A percentile compares a stretch with the other conserved stretches of the same genome.
Evolutionary conservation across 2,888 invertebrate genomes (phyloP).

Genomic region (Melitaea athalia): DNA sequence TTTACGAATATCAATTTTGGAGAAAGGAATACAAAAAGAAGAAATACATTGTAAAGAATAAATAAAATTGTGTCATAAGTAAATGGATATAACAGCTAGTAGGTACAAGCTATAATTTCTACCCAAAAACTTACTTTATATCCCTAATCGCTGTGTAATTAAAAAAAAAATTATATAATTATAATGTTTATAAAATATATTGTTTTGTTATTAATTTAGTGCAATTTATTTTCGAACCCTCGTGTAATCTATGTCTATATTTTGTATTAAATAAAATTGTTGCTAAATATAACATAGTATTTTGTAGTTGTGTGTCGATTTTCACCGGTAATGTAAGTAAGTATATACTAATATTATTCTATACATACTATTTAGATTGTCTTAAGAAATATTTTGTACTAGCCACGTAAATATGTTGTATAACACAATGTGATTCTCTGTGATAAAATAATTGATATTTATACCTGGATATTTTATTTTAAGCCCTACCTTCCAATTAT

Average conservation of each 20-base stretch:
- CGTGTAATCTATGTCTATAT: slow-evolving; percentile 30
- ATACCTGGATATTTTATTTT: slow-evolving; percentile 64
- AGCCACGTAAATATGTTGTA: slow-evolving; percentile 80
- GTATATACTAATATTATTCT: slow-evolving; percentile 52
- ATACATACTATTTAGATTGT: slow-evolving; percentile 58
- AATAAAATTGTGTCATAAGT: background rate
- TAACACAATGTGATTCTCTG: slow-evolving; percentile 83
- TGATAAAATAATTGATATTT: slow-evolving; percentile 82
- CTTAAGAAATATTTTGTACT: slow-evolving; percentile 77
- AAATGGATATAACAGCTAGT: no score
- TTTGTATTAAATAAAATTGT: slow-evolving; percentile 41
- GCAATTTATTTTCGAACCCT: slow-evolving; percentile 50
- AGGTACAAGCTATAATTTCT: background rate
- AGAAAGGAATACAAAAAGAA: background rate
- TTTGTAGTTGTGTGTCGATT: slow-evolving; percentile 63
- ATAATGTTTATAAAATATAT: slow-evolving; percentile 46
- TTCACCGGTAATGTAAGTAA: slow-evolving; percentile 55
- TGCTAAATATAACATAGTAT: slow-evolving; percentile 54
- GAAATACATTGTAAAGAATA: background rate
- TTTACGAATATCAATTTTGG: background rate
- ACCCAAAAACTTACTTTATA: background rate
- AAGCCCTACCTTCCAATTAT: no score
- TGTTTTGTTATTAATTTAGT: slow-evolving; percentile 58
- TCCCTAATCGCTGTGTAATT: slow-evolving; percentile 32
- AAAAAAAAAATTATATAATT: no score